Conservation (phyloP, 2,888 invertebrate species). For the Cosmopolites sordidus region DNA sequence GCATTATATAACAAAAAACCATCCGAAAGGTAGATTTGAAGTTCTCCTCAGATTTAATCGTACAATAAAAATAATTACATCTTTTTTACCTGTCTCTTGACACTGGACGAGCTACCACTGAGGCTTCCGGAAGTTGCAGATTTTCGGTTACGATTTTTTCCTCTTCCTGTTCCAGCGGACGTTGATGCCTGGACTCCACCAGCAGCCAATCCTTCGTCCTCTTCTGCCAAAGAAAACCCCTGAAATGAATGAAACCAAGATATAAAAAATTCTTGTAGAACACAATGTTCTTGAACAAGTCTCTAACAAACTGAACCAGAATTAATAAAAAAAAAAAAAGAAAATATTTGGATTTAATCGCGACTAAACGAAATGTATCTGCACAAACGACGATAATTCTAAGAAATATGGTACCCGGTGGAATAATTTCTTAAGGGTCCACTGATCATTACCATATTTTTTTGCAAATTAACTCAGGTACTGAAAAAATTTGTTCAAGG, state of each 20-base stretch:
- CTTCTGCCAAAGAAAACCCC: constrained; percentile 36
- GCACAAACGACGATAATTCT: neutral
- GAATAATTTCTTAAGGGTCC: neutral
- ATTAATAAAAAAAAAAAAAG: neutral
- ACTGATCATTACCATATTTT: constrained; percentile 38
- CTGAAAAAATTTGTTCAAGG: constrained; percentile 37
- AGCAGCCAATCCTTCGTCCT: constrained; percentile 49
- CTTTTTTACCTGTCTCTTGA: constrained; percentile 46
- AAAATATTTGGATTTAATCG: neutral
- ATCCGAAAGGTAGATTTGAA: no score
- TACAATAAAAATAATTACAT: no score
- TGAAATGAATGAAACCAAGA: no score
- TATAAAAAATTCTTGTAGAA: no score
- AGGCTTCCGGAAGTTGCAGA: constrained; percentile 47
- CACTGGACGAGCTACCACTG: constrained; percentile 50
- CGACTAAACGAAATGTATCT: neutral
- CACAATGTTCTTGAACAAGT: no score
- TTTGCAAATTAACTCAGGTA: constrained; percentile 35
- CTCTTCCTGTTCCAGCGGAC: constrained; percentile 47
- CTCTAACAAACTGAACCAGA: no score
- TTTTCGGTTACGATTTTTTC: constrained; percentile 46
- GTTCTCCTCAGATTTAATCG: no score
- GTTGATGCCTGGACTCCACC: constrained; percentile 41
- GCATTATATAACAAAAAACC: no score
- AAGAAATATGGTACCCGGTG: neutral